Percentiles rank a stretch among this genome's conserved stretches.
phyloP scores from a whole-genome alignment of 2,797 vertebrate species.

The Acipenser transmontanus region DNA sequence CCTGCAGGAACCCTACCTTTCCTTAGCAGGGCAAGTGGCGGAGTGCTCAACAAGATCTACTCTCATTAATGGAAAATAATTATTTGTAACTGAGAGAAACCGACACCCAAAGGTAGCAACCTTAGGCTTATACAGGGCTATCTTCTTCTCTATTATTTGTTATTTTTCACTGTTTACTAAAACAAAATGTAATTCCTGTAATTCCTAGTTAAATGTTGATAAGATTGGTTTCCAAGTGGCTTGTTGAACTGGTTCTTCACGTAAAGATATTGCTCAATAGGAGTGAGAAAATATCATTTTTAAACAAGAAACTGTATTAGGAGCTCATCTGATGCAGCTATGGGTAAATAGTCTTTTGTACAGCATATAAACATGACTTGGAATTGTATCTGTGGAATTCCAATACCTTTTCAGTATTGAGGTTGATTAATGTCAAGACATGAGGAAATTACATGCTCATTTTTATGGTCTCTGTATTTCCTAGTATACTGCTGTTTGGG shows the following conservation, averaged over 20 bases:
- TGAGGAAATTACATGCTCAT: slow-evolving; percentile 74
- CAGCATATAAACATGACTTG: slow-evolving; percentile 47
- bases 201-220: background rate
- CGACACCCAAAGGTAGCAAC: too few relatives aligned
- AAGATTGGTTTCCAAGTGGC: slow-evolving; percentile 44
- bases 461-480: slow-evolving; percentile 60
- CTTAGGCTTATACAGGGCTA: too few relatives aligned
- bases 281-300: slow-evolving; percentile 70
- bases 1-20: too few relatives aligned
- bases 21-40: too few relatives aligned
- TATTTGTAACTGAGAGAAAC: too few relatives aligned
- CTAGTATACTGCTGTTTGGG: slow-evolving; percentile 60
- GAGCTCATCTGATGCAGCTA: slow-evolving; percentile 52
- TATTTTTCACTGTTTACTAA: background rate
- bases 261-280: slow-evolving; percentile 65
- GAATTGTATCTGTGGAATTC: slow-evolving; percentile 61
- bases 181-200: slow-evolving; percentile 6
- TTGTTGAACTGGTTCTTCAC: slow-evolving; percentile 61
- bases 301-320: slow-evolving; percentile 62
- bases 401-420: slow-evolving; percentile 64
- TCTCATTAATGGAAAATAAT: too few relatives aligned
- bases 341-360: slow-evolving; percentile 61
- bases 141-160: too few relatives aligned
- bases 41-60: too few relatives aligned
- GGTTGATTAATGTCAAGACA: slow-evolving; percentile 75